Conservation (phyloP, 2,797 vertebrate genomes). For the Danio choprae region DNA sequence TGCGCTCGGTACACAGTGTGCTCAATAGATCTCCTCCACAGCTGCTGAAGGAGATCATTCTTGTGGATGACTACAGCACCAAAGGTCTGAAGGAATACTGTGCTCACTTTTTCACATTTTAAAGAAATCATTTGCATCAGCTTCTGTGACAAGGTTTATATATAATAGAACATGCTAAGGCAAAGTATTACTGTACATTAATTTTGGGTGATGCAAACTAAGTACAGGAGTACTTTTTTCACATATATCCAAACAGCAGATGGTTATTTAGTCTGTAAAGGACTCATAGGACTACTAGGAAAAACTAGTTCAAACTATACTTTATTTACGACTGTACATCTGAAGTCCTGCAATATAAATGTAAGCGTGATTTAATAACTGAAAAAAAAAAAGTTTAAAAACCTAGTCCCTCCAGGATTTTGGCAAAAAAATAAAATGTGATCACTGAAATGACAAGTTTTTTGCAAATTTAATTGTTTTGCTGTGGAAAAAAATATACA, state of each 20-base stretch:
- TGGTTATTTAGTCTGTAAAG: background rate
- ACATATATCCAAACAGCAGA: background rate
- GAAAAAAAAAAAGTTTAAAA: background rate
- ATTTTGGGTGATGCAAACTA: background rate
- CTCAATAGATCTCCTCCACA: constrained; percentile 90
- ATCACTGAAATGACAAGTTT: no score
- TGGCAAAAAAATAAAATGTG: no score
- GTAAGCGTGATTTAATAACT: background rate
- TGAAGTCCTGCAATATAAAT: background rate
- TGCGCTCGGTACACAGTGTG: constrained; percentile 94
- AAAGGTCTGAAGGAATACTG: constrained; percentile 78
- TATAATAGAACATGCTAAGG: background rate
- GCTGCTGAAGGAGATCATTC: constrained; percentile 90
- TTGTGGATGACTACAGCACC: constrained; percentile 95
- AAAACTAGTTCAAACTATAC: background rate
- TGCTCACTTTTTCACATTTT: background rate
- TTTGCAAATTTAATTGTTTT: no score
- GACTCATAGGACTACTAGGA: background rate
- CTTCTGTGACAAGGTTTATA: background rate
- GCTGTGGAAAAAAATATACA: no score
- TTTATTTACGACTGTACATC: background rate
- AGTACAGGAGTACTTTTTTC: background rate
- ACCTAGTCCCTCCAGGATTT: no score
- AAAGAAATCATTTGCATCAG: background rate
- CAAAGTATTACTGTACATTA: background rate